Evolutionary conservation across 92 coral and sea anemone species (phyloP).

Genomic region (Porites evermanni): DNA sequence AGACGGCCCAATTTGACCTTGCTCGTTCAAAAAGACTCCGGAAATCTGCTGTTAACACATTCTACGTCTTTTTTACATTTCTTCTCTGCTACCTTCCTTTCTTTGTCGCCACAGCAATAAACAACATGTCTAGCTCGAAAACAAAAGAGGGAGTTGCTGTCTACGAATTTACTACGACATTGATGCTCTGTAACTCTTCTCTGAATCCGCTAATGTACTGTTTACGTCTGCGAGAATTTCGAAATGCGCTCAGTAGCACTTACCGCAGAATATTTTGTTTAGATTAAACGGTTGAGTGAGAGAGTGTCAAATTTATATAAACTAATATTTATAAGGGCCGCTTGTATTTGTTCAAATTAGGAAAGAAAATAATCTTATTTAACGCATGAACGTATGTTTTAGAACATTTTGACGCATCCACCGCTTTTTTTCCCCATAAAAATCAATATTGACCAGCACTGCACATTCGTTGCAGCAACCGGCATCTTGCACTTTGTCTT

Average conservation of each 20-base stretch:
- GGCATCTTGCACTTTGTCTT: too few relatives aligned
- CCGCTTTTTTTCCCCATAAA: too few relatives aligned
- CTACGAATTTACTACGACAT: constrained; percentile 17
- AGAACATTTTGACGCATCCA: too few relatives aligned
- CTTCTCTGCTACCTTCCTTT: constrained; percentile 33
- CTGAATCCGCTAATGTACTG: constrained; percentile 39
- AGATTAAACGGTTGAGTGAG: neutral
- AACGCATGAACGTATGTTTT: too few relatives aligned
- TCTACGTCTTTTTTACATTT: constrained; percentile 21
- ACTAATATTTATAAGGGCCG: too few relatives aligned
- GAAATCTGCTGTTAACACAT: constrained; percentile 17
- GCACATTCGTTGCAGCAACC: too few relatives aligned
- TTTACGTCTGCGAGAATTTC: constrained; percentile 17
- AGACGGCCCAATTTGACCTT: neutral
- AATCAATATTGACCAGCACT: too few relatives aligned
- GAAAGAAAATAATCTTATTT: too few relatives aligned
- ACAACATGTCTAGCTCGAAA: neutral
- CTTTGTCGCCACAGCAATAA: constrained; percentile 15
- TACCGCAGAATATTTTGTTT: constrained; percentile 16
- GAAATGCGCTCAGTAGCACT: constrained; percentile 18
- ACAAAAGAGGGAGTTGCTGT: neutral
- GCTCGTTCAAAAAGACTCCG: neutral
- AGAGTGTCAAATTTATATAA: too few relatives aligned
- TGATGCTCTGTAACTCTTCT: constrained; percentile 30
- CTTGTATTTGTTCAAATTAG: too few relatives aligned